phyloP scores from a whole-genome alignment of 2,113 vertebrate species.

The Thomomys bottae region DNA sequence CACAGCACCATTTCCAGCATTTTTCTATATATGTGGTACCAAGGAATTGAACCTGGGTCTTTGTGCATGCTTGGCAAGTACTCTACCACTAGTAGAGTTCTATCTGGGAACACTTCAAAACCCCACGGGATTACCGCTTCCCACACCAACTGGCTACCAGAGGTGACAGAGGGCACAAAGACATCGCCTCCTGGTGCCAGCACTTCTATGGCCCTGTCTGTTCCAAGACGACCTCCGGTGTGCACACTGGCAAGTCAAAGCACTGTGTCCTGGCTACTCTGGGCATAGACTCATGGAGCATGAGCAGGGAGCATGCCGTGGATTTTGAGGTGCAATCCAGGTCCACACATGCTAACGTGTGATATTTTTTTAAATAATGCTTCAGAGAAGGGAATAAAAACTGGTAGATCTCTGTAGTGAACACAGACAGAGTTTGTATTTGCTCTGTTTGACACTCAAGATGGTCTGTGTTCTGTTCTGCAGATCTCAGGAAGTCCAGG shows the following conservation, averaged over 20 bases:
- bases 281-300: no score
- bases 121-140: neutral
- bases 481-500: neutral
- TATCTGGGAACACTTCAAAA: neutral
- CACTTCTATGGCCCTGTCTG: neutral
- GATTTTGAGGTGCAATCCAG: neutral
- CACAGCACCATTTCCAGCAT: no score
- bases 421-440: no score
- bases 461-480: no score
- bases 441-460: no score
- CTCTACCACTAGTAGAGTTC: no score
- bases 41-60: no score
- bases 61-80: no score
- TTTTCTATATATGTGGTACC: no score
- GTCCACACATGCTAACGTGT: neutral
- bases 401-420: neutral
- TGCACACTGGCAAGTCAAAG: accelerated
- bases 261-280: accelerated
- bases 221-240: accelerated
- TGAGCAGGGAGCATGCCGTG: accelerated
- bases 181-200: accelerated
- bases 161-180: neutral
- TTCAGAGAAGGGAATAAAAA: neutral
- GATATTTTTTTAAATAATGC: no score
- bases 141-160: accelerated